Evolutionary conservation across 2,113 vertebrate species (phyloP).

Genomic region (Rhagologus leucostigma): DNA sequence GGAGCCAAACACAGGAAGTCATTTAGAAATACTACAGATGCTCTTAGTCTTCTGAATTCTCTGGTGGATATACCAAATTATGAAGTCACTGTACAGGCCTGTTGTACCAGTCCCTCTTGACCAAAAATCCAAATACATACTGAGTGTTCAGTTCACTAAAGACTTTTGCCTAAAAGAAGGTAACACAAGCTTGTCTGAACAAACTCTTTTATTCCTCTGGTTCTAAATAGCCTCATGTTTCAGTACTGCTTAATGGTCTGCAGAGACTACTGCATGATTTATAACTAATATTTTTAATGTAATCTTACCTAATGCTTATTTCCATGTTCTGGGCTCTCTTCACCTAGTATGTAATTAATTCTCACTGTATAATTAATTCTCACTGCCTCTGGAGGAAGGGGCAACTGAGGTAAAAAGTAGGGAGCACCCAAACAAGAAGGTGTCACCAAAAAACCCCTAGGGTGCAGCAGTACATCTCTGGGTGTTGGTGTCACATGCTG

Average conservation of each 20-base stretch:
- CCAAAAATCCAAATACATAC: background rate
- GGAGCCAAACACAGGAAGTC: background rate
- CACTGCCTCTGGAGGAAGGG: background rate
- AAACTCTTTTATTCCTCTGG: background rate
- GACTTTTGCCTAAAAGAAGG: background rate
- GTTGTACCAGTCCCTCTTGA: background rate
- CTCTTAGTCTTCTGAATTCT: background rate
- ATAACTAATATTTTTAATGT: background rate
- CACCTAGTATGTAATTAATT: background rate
- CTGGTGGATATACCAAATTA: background rate
- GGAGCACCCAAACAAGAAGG: background rate
- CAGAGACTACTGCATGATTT: background rate
- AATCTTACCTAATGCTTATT: background rate
- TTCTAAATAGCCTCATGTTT: background rate
- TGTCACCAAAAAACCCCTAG: background rate
- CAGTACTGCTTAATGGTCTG: background rate
- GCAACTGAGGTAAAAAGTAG: background rate
- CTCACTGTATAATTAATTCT: background rate
- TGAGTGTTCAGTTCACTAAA: background rate
- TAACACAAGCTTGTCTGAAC: background rate
- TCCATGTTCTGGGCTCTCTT: background rate
- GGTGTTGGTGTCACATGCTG: fast-evolving
- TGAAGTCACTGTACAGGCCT: background rate
- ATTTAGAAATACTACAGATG: background rate
- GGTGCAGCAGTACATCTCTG: background rate